Evolutionary conservation across 2,888 invertebrate species (phyloP).

Genomic region (Hydriomena furcata): DNA sequence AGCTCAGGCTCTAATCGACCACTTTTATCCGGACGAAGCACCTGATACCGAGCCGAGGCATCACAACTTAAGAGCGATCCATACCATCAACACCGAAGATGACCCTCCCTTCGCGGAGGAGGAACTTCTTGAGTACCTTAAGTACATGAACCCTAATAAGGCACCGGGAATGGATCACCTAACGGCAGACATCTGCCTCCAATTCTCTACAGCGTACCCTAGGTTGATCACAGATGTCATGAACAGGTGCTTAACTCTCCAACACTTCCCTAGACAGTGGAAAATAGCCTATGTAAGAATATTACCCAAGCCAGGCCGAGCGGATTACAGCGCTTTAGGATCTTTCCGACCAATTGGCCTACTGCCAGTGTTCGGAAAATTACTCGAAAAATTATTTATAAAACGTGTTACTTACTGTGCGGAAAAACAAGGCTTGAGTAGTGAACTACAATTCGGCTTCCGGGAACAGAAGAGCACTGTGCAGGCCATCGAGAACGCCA

Average conservation of each 20-base stretch:
- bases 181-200: not conserved
- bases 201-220: not conserved
- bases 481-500: not conserved
- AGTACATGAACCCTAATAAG: not conserved
- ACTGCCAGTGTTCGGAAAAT: not conserved
- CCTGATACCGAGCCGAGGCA: not conserved
- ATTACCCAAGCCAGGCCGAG: not conserved
- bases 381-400: not conserved
- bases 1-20: not conserved
- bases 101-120: not conserved
- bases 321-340: not conserved
- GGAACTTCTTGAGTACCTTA: not conserved
- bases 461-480: not conserved
- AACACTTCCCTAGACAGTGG: not conserved
- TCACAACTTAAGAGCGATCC: too few relatives aligned
- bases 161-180: not conserved
- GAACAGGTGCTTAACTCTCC: not conserved
- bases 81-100: not conserved
- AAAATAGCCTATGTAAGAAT: not conserved
- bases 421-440: too few relatives aligned
- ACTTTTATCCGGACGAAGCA: not conserved
- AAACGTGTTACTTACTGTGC: too few relatives aligned
- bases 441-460: not conserved
- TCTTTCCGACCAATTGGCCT: not conserved
- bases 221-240: not conserved